Evolutionary conservation across 37 sponge, comb jelly and placozoan genomes (phyloP).

Genomic region (Eunapius fragilis): DNA sequence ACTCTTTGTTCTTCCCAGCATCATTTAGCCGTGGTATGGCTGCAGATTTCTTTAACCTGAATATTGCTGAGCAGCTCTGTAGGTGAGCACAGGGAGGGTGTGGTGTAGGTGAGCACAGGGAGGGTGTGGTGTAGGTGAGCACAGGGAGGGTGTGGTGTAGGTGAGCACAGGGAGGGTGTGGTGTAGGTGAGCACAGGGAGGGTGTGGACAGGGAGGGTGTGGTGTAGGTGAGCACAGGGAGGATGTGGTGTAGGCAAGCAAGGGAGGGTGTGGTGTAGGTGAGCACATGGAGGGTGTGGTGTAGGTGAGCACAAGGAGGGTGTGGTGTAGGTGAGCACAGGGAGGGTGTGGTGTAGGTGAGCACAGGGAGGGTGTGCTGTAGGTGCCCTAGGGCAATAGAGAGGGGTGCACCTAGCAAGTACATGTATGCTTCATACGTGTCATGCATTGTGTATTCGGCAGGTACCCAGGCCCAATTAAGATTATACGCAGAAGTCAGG

Average conservation of each 20-base stretch:
- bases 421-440: not conserved
- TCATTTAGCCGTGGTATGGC: slow-evolving; percentile 11
- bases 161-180: not conserved
- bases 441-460: not conserved
- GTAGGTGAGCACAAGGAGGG: not conserved
- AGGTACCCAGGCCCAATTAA: slow-evolving; percentile 44
- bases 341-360: not conserved
- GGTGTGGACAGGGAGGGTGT: not conserved
- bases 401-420: not conserved
- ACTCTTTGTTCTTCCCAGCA: not conserved
- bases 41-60: slow-evolving; percentile 47
- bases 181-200: not conserved
- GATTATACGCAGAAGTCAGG: slow-evolving; percentile 45
- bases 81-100: slow-evolving; percentile 5
- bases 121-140: not conserved
- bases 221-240: not conserved
- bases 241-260: not conserved
- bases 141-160: not conserved
- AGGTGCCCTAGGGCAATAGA: not conserved
- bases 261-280: not conserved
- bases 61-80: slow-evolving; percentile 67
- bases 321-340: not conserved
- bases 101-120: not conserved
- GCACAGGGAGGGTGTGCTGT: not conserved
- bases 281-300: not conserved